These are phyloP conservation scores for Silurus lanzhouensis DNA, from an alignment of 2,797 vertebrate genomes.

Conservation along the genomic window DNA sequence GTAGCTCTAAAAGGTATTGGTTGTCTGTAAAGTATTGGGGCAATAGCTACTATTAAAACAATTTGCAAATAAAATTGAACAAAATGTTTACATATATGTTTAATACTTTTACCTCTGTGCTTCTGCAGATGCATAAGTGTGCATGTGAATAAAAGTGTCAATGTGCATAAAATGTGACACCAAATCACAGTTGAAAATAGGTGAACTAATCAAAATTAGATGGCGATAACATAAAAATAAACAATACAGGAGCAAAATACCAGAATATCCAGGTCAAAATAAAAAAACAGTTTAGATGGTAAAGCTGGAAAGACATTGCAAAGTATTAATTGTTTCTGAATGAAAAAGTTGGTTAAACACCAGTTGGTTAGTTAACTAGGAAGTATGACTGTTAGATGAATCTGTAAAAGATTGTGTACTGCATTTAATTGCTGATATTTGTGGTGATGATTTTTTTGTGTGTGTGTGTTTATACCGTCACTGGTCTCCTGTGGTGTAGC, in stretches of 20 bases:
- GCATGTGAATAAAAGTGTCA: too few relatives aligned
- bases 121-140: neutral
- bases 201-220: neutral
- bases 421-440: neutral
- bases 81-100: too few relatives aligned
- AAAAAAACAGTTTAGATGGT: neutral
- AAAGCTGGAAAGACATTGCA: neutral
- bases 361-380: neutral
- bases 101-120: neutral
- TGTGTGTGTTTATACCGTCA: slow-evolving; percentile 75
- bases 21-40: neutral
- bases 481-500: slow-evolving; percentile 96
- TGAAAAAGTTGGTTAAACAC: neutral
- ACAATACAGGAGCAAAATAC: neutral
- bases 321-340: neutral
- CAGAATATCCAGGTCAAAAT: neutral
- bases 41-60: neutral
- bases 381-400: neutral
- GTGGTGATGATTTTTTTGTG: neutral
- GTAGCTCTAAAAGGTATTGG: neutral
- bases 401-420: neutral
- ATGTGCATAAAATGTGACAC: neutral
- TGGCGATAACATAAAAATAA: neutral
- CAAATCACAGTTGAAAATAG: neutral
- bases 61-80: neutral